Base-by-base conservation (phyloP, 2,113 vertebrate species). In the Calidris pugnax region DNA sequence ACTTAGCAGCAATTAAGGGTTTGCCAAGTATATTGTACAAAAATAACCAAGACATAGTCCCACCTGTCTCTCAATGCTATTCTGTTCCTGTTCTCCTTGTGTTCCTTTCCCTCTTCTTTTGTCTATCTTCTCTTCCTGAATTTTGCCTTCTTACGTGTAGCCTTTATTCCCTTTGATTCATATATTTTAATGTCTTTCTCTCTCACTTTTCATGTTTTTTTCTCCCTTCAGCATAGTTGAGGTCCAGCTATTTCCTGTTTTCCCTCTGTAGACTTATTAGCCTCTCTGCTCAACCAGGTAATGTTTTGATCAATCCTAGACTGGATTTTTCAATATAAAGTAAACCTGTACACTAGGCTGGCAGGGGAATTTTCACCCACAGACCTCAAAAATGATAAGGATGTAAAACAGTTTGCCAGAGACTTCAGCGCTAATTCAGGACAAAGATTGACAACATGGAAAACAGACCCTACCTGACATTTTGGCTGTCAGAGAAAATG, bases 401-500 rank as follows among this genome's bases (percentile, higher is more conserved):
- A 87, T 74, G 62, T 93, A 90, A 76, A 17, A 0, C 0, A 73
- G 63, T 66, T 88, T 78, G 43, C 32, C 27, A 66, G 57, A 78
- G 45, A 67, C 41, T 89, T 90, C 72, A 77, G 64, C 48, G 39
- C 47, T 53, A 87, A 68, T 89, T 83, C 67, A 87, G 18, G 47
- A 86, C 39, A 78, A 88, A 97, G 95, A 89, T 6, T 89, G 91
- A 93, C 53, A 94, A 53, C 48, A 60, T 51, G 55, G 64, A 77
- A 97, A 97, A 47, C 90, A 83, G 47, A 73, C 75, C 50, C 57
- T 91, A 55, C 84, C 75, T 94, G 94, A 93, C 76, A 86, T 94
- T 96, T 89, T 85, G 86, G 22, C 48, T 96, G 86, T 74, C 80
- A 85, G 55, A 92, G 85, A 94, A 97, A 97, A 97, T 56, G 39